These are phyloP conservation scores for Cepaea nemoralis DNA, from an alignment of 1,140 invertebrate species.

Conservation along the genomic window DNA sequence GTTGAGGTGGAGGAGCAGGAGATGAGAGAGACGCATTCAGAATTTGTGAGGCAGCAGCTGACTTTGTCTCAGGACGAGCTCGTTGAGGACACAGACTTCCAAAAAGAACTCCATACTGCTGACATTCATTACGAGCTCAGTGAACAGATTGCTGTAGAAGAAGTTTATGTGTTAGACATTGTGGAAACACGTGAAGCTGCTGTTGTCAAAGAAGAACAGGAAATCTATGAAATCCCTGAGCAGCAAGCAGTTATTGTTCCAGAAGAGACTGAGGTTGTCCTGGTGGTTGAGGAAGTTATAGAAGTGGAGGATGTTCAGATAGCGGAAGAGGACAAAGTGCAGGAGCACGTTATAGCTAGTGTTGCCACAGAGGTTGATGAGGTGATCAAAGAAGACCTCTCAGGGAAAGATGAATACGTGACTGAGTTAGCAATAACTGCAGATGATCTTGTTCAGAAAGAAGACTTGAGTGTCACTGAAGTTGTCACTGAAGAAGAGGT, in stretches of 20 bases:
- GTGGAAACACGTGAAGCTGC: conserved; percentile 1
- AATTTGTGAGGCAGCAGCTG: conserved; percentile 33
- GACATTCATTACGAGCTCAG: background rate
- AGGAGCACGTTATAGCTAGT: background rate
- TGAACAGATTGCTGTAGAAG: conserved; percentile 2
- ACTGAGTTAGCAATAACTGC: background rate
- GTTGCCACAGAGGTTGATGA: conserved; percentile 16
- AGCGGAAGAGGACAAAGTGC: background rate
- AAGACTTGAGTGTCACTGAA: background rate
- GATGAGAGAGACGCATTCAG: conserved; percentile 9
- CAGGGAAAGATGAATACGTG: conserved; percentile 9
- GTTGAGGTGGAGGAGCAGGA: conserved; percentile 9
- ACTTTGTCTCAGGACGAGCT: conserved; percentile 1
- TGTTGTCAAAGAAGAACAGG: conserved; percentile 4
- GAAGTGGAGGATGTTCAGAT: background rate
- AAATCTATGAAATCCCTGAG: background rate
- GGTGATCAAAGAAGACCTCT: background rate
- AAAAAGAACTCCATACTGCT: background rate
- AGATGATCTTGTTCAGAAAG: background rate
- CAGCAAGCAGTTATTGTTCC: background rate
- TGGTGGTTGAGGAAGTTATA: background rate
- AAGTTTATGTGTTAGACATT: conserved; percentile 6
- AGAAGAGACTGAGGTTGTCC: background rate
- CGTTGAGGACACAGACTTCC: background rate
- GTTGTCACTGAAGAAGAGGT: background rate